Conservation (phyloP, 2,113 vertebrate species). For the Oryzias woworae region DNA sequence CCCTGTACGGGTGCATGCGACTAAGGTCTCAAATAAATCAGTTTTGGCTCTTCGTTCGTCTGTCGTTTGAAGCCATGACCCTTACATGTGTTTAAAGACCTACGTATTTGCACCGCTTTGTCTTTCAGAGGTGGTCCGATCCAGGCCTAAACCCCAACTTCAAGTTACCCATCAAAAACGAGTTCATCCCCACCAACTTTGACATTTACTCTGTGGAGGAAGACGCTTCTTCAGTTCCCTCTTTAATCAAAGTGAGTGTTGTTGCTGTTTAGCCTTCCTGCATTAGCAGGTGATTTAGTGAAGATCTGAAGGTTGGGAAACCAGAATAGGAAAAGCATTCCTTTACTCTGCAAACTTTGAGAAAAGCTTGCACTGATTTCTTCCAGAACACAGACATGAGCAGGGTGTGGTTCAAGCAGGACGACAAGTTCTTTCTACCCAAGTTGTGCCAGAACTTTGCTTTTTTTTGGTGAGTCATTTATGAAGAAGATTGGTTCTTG, state of each 20-base stretch:
- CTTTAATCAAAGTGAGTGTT: slow-evolving; percentile 87
- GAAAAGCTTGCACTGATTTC: not conserved
- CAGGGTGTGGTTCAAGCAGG: slow-evolving; percentile 99
- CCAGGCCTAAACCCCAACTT: slow-evolving; percentile 96
- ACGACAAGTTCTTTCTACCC: slow-evolving; percentile 98
- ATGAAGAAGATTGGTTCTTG: not conserved
- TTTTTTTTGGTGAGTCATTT: slow-evolving; percentile 92
- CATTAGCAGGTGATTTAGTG: no score
- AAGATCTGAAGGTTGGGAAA: no score
- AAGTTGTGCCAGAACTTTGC: slow-evolving; percentile 99
- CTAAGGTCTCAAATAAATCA: no score
- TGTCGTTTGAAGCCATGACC: no score
- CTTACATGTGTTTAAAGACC: no score
- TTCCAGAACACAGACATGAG: slow-evolving; percentile 96
- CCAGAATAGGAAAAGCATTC: no score
- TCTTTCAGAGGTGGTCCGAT: slow-evolving; percentile 88
- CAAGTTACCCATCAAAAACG: slow-evolving; percentile 94
- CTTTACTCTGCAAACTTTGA: no score
- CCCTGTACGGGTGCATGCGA: no score
- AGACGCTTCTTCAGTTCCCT: slow-evolving; percentile 87
- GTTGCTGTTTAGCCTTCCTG: not conserved
- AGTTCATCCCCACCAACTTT: slow-evolving; percentile 97
- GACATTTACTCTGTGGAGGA: slow-evolving; percentile 94
- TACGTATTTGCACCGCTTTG: no score
- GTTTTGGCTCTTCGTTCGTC: no score